Evolutionary conservation across 2,797 vertebrate species (phyloP).

Genomic region (Carduelis carduelis): DNA sequence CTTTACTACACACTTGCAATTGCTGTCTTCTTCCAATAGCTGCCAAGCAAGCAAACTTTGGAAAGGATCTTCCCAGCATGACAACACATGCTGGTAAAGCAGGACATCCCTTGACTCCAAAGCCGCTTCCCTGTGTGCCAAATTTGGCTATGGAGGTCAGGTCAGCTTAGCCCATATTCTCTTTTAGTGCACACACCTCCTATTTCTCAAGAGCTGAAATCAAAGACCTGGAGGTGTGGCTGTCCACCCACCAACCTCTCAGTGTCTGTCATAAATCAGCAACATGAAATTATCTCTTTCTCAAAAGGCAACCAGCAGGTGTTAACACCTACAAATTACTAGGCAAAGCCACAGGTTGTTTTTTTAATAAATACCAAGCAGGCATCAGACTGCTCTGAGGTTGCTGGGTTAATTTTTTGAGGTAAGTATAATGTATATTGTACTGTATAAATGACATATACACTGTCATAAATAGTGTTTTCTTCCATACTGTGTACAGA

Average conservation of each 20-base stretch:
- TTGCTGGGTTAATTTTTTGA: background rate
- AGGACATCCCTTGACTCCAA: background rate
- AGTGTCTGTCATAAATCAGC: background rate
- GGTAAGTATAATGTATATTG: background rate
- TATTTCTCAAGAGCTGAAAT: background rate
- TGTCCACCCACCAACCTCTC: background rate
- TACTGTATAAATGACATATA: background rate
- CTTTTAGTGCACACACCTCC: background rate
- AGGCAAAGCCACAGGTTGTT: background rate
- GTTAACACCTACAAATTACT: background rate
- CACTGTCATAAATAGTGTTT: background rate
- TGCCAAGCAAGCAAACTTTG: background rate
- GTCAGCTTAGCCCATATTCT: background rate
- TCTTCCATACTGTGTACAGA: background rate
- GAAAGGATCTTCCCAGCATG: background rate
- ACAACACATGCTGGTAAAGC: background rate
- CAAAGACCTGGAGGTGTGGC: background rate
- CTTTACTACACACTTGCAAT: background rate
- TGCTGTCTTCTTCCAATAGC: background rate
- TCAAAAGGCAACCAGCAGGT: background rate
- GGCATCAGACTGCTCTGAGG: background rate
- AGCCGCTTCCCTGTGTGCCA: background rate
- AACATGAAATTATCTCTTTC: background rate
- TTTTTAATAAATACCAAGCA: background rate
- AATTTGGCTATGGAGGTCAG: background rate